Conservation (phyloP, 2,113 vertebrate species). For the Oncorhynchus keta region DNA sequence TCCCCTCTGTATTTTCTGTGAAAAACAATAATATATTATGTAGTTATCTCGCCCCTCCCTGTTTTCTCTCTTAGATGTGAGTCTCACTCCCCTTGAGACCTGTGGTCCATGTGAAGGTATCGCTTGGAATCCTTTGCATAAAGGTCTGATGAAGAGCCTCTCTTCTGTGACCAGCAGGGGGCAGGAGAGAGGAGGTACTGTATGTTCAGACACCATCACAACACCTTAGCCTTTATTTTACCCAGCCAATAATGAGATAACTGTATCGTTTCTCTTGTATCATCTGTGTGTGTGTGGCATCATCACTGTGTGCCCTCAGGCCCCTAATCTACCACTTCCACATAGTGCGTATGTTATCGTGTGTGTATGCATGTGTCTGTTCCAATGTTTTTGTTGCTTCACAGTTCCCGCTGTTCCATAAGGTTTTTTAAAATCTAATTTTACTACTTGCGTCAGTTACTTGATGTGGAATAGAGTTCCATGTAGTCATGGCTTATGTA, state of each 20-base stretch:
- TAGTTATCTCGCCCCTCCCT: background rate
- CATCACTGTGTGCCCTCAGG: too few species aligned
- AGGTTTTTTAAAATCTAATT: too few species aligned
- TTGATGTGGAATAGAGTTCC: too few species aligned
- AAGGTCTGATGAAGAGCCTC: conserved; percentile 6
- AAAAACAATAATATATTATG: background rate
- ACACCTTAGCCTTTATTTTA: background rate
- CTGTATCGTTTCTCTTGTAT: too few species aligned
- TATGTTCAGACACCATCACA: background rate
- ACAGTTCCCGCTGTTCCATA: too few species aligned
- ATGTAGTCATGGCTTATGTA: too few species aligned
- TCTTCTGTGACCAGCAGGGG: background rate
- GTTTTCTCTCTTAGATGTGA: background rate
- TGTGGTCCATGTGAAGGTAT: conserved; percentile 6
- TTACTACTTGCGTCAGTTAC: too few species aligned
- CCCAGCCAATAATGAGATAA: too few species aligned
- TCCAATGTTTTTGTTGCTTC: too few species aligned
- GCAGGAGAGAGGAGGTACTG: background rate
- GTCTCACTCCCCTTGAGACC: background rate
- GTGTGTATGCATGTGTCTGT: too few species aligned
- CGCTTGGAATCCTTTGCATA: conserved; percentile 38
- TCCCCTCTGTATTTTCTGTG: background rate
- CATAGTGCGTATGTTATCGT: too few species aligned
- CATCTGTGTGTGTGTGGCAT: background rate
- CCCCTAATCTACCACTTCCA: too few species aligned